Percentiles rank a stretch among this genome's conserved stretches.
These are phyloP conservation scores for Elgaria multicarinata DNA, from an alignment of 2,113 vertebrate genomes.

Conservation along the genomic window DNA sequence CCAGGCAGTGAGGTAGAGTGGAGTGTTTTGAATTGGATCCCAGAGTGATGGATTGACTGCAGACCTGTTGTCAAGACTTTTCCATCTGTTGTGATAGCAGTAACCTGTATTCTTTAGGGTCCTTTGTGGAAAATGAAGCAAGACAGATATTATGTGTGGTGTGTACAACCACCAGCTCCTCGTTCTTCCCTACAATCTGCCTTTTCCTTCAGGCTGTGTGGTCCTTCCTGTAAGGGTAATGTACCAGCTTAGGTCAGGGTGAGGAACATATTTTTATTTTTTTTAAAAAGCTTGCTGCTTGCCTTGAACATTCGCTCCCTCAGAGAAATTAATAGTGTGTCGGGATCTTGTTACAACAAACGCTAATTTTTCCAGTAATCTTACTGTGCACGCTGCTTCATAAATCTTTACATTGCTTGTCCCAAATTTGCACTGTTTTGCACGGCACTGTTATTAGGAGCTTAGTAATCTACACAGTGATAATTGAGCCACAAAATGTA, in stretches of 20 bases:
- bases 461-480: too few species aligned
- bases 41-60: neutral
- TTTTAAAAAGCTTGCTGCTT: neutral
- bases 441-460: neutral
- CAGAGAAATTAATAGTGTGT: neutral
- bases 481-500: too few species aligned
- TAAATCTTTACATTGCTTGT: neutral
- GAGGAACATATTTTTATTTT: neutral
- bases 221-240: neutral
- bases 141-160: accelerated
- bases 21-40: neutral
- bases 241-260: constrained; percentile 14
- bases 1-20: neutral
- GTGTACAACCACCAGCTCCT: accelerated
- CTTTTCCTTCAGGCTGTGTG: neutral
- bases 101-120: neutral
- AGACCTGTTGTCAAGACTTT: neutral
- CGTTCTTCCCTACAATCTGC: neutral
- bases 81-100: neutral
- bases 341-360: neutral
- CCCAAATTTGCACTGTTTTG: too few species aligned
- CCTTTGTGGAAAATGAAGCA: neutral
- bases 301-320: too few species aligned
- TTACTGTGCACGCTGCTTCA: neutral
- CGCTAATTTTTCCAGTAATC: neutral